These are phyloP conservation scores for Lutjanus erythropterus DNA, from an alignment of 2,113 vertebrate genomes.

Conservation along the genomic window DNA sequence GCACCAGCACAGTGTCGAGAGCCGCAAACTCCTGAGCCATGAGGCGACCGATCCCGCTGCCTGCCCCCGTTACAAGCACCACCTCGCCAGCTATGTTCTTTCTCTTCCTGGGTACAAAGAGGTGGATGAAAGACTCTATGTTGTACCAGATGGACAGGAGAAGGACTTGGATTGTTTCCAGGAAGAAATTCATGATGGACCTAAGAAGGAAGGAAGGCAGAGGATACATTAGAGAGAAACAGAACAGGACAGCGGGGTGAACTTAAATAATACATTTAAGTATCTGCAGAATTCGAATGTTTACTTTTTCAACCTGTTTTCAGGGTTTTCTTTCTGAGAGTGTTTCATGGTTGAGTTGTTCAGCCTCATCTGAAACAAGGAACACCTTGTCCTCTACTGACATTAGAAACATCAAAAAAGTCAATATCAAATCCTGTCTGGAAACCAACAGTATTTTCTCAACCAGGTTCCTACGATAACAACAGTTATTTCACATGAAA, in stretches of 20 bases:
- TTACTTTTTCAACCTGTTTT: no score
- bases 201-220: constrained; percentile 20
- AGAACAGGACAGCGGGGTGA: background rate
- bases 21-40: constrained; percentile 90
- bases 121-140: constrained; percentile 84
- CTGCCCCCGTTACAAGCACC: constrained; percentile 93
- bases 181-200: constrained; percentile 87
- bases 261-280: no score
- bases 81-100: constrained; percentile 90
- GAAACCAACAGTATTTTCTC: no score
- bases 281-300: no score
- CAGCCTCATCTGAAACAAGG: no score
- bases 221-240: background rate
- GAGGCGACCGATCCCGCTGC: constrained; percentile 90
- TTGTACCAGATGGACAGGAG: constrained; percentile 84
- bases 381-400: no score
- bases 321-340: no score
- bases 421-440: no score
- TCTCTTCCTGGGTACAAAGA: constrained; percentile 84
- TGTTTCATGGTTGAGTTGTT: no score
- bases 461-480: no score
- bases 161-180: constrained; percentile 82
- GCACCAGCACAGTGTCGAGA: constrained; percentile 85
- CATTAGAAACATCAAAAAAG: no score
- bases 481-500: no score